Percentiles rank a stretch among this genome's conserved stretches.
Conservation (phyloP, 2,888 invertebrate genomes). For the Koerneria pararmatus region DNA sequence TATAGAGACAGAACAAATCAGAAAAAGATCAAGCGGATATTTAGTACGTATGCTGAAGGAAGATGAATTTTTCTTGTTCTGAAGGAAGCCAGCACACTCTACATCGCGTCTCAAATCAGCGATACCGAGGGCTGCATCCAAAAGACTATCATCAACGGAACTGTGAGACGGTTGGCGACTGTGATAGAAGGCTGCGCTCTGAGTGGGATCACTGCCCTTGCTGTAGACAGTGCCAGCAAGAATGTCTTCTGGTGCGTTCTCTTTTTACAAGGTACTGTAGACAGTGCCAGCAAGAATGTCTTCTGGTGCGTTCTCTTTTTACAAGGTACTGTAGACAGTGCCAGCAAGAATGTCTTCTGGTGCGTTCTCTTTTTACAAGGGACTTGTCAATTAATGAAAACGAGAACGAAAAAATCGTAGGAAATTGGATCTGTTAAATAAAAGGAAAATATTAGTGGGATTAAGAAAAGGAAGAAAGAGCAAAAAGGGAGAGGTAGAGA, state of each 20-base stretch:
- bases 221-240: not conserved
- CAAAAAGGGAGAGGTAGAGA: too few species aligned
- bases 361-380: too few species aligned
- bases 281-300: not conserved
- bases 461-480: too few species aligned
- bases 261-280: too few species aligned
- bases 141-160: not conserved
- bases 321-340: not conserved
- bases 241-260: slow-evolving; percentile 10
- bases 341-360: not conserved
- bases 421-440: too few species aligned
- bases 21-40: not conserved
- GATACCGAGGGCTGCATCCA: slow-evolving; percentile 4
- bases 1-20: too few species aligned
- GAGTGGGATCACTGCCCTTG: slow-evolving; percentile 8
- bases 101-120: slow-evolving; percentile 14
- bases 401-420: too few species aligned
- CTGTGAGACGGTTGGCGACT: not conserved
- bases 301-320: slow-evolving; percentile 15
- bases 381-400: too few species aligned
- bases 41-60: not conserved
- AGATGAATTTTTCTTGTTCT: not conserved
- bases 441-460: too few species aligned
- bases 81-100: slow-evolving; percentile 2
- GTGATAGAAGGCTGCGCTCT: slow-evolving; percentile 8